Percentiles rank a stretch among this genome's conserved stretches.
Evolutionary conservation across 2,888 invertebrate genomes (phyloP).

Genomic region (Athalia rosae): DNA sequence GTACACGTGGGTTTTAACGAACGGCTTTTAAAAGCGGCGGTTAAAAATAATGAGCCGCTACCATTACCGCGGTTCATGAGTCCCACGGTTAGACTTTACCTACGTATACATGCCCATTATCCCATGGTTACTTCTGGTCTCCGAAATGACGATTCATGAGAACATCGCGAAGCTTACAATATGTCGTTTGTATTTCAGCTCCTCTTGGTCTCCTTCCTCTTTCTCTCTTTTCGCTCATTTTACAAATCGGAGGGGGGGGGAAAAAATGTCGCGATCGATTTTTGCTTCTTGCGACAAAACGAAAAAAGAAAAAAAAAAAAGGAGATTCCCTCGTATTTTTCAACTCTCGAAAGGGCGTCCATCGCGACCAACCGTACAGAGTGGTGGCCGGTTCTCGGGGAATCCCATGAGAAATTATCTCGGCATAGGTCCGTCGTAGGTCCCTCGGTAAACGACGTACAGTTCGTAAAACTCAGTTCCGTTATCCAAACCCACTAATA

Average conservation of each 20-base stretch:
- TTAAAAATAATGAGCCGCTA: no score
- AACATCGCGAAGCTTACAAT: no score
- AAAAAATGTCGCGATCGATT: not conserved
- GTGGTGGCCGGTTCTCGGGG: not conserved
- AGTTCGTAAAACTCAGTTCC: constrained; percentile 9
- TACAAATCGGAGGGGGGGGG: not conserved
- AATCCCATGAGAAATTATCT: constrained; percentile 35
- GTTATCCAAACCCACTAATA: constrained; percentile 26
- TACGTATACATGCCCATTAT: no score
- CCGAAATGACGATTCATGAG: no score
- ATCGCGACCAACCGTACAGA: not conserved
- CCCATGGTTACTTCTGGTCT: no score
- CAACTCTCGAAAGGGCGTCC: not conserved
- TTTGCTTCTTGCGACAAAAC: no score
- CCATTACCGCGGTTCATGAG: no score
- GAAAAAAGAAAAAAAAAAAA: not conserved
- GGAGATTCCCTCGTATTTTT: constrained; percentile 2
- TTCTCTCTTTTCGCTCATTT: not conserved
- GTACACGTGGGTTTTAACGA: no score
- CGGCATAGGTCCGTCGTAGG: not conserved
- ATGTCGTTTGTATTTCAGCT: no score
- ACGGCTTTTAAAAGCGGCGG: no score
- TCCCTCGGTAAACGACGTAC: not conserved
- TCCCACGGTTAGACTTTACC: no score
- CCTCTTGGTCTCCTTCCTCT: no score